Percentiles rank a stretch among this genome's conserved stretches.
Evolutionary conservation across 2,113 vertebrate species (phyloP).

Genomic region (Pelodiscus sinensis): DNA sequence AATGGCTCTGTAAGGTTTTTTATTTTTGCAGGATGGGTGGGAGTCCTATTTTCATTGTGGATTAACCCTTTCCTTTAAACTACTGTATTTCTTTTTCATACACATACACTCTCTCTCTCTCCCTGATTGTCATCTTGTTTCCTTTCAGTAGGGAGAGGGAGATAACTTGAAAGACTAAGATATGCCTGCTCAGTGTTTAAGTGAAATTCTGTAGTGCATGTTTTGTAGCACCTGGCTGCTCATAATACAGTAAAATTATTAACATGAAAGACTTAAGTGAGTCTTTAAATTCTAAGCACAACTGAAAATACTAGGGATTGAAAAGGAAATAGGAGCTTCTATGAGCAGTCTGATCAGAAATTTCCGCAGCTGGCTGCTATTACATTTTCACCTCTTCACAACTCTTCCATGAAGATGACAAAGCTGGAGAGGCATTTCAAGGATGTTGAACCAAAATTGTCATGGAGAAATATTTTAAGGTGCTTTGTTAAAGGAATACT

Average conservation of each 20-base stretch:
- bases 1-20: neutral
- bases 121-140: too few relatives aligned
- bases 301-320: neutral
- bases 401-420: too few relatives aligned
- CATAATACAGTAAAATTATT: neutral
- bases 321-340: neutral
- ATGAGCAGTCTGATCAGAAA: neutral
- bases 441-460: neutral
- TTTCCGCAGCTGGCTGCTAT: neutral
- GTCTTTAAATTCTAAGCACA: neutral
- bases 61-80: neutral
- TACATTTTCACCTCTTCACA: neutral
- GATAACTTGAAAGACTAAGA: neutral
- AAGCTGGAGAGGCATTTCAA: neutral
- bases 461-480: neutral
- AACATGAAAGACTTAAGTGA: neutral
- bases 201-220: neutral
- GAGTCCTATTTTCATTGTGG: accelerated
- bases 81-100: neutral
- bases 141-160: neutral
- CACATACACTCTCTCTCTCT: too few relatives aligned
- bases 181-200: neutral
- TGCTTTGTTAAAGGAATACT: neutral
- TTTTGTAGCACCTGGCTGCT: neutral
- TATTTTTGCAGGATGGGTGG: too few relatives aligned